phyloP scores from a whole-genome alignment of 2,888 invertebrate genomes.

The Drosophila cracens region DNA sequence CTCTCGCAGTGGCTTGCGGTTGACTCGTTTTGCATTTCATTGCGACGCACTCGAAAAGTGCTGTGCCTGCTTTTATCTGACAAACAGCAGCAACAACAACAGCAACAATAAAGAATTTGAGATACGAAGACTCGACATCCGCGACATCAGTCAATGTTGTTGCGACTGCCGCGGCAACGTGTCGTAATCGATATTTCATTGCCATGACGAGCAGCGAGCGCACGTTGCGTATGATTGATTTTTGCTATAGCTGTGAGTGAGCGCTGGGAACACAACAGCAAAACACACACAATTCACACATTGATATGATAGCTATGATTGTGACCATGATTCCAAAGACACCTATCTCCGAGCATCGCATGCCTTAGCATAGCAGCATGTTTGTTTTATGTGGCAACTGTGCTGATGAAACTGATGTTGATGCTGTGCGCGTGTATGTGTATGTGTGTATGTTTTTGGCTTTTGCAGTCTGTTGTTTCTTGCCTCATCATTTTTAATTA shows the following conservation, averaged over 20 bases:
- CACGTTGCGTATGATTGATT: conserved; percentile 78
- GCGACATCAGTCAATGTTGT: conserved; percentile 56
- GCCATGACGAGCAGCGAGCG: conserved; percentile 59
- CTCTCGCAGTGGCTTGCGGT: conserved; percentile 46
- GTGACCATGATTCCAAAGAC: conserved; percentile 43
- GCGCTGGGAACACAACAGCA: conserved; percentile 6
- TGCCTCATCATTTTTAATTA: conserved; percentile 42
- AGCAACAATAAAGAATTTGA: conserved; percentile 5
- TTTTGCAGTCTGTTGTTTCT: conserved; percentile 7
- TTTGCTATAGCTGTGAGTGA: conserved; percentile 28
- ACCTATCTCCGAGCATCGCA: conserved; percentile 23
- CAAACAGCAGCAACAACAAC: conserved; percentile 14
- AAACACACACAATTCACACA: conserved; percentile 7
- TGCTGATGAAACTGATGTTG: conserved; percentile 25
- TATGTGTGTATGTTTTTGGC: background rate
- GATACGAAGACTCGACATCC: conserved; percentile 41
- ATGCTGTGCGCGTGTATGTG: conserved; percentile 8
- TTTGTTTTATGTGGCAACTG: conserved; percentile 37
- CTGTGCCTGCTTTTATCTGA: conserved; percentile 36
- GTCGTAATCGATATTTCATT: conserved; percentile 79
- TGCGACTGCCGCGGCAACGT: conserved; percentile 50
- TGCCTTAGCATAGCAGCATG: conserved; percentile 12
- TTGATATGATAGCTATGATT: conserved; percentile 26
- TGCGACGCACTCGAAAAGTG: conserved; percentile 44
- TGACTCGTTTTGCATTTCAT: conserved; percentile 69